phyloP scores from a whole-genome alignment of 2,113 vertebrate species.

The Psammodynastes pulverulentus region DNA sequence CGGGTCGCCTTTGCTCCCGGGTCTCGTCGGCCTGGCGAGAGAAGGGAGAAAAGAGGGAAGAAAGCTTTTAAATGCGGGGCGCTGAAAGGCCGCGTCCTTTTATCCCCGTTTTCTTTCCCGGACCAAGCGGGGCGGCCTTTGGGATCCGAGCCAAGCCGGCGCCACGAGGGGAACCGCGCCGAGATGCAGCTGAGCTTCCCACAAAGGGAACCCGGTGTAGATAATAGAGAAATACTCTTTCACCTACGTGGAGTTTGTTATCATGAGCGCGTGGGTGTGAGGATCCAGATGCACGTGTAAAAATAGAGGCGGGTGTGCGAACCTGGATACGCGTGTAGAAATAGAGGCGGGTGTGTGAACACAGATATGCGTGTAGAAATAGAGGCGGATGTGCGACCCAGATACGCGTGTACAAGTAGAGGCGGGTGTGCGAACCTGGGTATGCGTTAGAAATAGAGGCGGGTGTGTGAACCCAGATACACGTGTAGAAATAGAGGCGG shows the following conservation, averaged over 20 bases:
- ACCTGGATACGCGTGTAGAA: too few relatives aligned
- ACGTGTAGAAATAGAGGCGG: too few relatives aligned
- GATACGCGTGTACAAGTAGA: too few relatives aligned
- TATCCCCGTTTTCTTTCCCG: neutral
- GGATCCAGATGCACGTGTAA: neutral
- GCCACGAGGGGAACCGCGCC: neutral
- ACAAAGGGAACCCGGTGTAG: neutral
- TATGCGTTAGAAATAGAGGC: too few relatives aligned
- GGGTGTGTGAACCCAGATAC: rapidly evolving
- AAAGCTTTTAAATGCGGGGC: neutral
- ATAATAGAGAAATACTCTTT: neutral
- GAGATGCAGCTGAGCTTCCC: neutral
- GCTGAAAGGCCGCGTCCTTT: neutral
- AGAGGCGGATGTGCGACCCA: too few relatives aligned
- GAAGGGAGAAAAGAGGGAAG: neutral
- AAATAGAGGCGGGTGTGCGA: too few relatives aligned
- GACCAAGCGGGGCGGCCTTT: neutral
- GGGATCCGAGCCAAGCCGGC: neutral
- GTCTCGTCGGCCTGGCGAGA: neutral
- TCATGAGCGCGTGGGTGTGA: neutral
- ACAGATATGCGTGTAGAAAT: too few relatives aligned
- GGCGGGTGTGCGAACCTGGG: too few relatives aligned
- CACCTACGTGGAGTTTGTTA: neutral
- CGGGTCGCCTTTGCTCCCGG: neutral
- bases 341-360: too few relatives aligned